Percentiles rank a stretch among this genome's conserved stretches.
phyloP scores from a whole-genome alignment of 2,797 vertebrate species.

The Brachyalestes nurse region DNA sequence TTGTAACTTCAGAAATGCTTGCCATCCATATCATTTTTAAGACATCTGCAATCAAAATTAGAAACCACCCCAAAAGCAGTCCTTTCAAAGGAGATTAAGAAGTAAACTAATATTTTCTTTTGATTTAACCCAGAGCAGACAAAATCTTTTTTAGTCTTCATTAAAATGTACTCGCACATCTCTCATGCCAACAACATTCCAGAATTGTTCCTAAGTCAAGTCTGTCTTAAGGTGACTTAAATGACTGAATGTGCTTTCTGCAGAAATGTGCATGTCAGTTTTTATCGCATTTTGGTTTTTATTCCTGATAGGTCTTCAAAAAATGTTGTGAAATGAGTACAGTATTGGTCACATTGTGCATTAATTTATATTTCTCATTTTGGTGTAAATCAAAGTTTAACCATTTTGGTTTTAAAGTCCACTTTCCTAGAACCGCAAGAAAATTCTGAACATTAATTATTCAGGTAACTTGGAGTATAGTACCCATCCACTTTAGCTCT shows the following conservation, averaged over 20 bases:
- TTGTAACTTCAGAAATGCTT: constrained; percentile 15
- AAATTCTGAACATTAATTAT: background rate
- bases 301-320: constrained; percentile 51
- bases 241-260: constrained; percentile 37
- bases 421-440: background rate
- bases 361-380: constrained; percentile 34
- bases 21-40: constrained; percentile 12
- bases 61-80: background rate
- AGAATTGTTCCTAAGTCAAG: constrained; percentile 25
- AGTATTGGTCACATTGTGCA: constrained; percentile 51
- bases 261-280: constrained; percentile 44
- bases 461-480: background rate
- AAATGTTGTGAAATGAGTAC: constrained; percentile 50
- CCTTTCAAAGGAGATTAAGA: background rate
- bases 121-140: background rate
- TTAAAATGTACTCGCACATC: background rate
- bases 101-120: background rate
- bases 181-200: constrained; percentile 64
- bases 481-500: background rate
- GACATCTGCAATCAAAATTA: background rate
- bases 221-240: constrained; percentile 29
- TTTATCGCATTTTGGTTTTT: constrained; percentile 42
- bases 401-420: background rate
- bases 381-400: constrained; percentile 28
- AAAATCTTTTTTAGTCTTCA: background rate